phyloP scores from a whole-genome alignment of 2,113 vertebrate species.

The Pseudorasbora parva region DNA sequence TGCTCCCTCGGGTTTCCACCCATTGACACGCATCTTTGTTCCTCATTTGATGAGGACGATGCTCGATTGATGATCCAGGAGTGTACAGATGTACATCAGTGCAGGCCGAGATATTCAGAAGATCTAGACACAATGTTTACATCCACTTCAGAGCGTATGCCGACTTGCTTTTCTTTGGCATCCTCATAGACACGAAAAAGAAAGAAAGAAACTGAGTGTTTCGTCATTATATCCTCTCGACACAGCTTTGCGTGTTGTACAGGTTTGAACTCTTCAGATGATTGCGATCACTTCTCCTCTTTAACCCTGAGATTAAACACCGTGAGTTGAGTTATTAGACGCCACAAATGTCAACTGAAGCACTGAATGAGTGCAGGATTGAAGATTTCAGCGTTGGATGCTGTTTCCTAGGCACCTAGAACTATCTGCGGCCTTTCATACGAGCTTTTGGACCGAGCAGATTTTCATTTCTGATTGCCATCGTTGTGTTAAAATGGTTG shows the following conservation, averaged over 20 bases:
- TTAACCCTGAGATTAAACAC: constrained; percentile 78
- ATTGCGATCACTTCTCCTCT: constrained; percentile 57
- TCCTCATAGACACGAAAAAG: constrained; percentile 54
- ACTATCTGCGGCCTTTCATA: constrained; percentile 43
- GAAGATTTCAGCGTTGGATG: constrained; percentile 42
- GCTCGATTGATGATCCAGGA: constrained; percentile 16
- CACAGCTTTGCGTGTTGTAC: constrained; percentile 58
- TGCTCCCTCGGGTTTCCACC: too few relatives aligned
- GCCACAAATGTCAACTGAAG: constrained; percentile 58
- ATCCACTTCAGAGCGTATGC: constrained; percentile 49
- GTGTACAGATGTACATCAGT: constrained; percentile 4
- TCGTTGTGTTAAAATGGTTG: constrained; percentile 56
- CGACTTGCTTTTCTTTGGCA: constrained; percentile 73
- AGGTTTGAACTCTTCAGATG: constrained; percentile 58
- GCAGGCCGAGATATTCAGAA: neutral
- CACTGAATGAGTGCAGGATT: constrained; percentile 21
- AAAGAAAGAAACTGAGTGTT: constrained; percentile 13
- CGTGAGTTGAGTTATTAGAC: constrained; percentile 71
- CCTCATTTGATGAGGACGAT: neutral
- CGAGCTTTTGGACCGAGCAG: neutral
- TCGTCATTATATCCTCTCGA: constrained; percentile 32
- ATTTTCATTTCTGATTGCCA: constrained; percentile 9
- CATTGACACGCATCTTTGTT: neutral
- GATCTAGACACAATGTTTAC: constrained; percentile 4
- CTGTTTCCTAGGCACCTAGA: constrained; percentile 71